Evolutionary conservation across 2,797 vertebrate genomes (phyloP).

Genomic region (Syndactyla subalaris): DNA sequence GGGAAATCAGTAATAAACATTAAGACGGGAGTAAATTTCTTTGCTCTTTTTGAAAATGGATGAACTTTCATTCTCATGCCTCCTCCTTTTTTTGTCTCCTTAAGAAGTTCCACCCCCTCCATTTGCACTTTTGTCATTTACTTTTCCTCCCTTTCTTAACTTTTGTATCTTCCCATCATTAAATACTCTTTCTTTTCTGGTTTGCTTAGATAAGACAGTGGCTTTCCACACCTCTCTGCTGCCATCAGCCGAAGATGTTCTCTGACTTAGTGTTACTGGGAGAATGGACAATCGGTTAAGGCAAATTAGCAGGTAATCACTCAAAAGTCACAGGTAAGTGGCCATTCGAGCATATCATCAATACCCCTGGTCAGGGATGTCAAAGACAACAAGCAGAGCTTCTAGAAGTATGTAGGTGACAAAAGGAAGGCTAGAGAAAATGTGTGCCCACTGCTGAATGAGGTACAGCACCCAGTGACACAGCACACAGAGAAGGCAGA

Average conservation of each 20-base stretch:
- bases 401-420: neutral
- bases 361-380: neutral
- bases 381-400: neutral
- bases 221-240: neutral
- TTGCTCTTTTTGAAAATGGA: neutral
- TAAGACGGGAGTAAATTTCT: neutral
- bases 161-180: neutral
- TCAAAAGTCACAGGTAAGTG: neutral
- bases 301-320: neutral
- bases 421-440: neutral
- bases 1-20: neutral
- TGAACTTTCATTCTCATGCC: neutral
- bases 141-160: neutral
- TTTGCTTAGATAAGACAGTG: neutral
- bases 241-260: neutral
- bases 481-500: neutral
- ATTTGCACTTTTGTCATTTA: neutral
- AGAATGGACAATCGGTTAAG: neutral
- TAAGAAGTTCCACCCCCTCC: neutral
- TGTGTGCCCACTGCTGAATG: neutral
- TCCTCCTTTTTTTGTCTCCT: neutral
- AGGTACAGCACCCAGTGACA: neutral
- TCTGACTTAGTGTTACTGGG: neutral
- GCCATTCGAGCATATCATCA: neutral
- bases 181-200: neutral